Evolutionary conservation across 2,888 invertebrate species (phyloP).

Genomic region (Ligdia adustata): DNA sequence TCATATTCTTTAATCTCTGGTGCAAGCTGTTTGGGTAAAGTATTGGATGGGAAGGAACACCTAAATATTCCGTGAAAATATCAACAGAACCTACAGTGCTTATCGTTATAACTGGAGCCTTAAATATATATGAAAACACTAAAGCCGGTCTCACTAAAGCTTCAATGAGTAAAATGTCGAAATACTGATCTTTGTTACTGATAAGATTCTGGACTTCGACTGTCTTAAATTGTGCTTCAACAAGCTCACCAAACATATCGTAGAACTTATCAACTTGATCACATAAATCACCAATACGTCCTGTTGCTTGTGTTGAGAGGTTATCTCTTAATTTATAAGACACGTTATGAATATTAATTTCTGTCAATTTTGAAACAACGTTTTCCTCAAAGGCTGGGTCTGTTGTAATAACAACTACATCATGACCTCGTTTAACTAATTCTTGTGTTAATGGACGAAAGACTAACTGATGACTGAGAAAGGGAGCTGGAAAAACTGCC

Average conservation of each 20-base stretch:
- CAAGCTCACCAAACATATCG: conserved; percentile 8
- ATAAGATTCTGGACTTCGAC: conserved; percentile 41
- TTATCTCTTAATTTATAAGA: not conserved
- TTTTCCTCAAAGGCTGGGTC: conserved; percentile 43
- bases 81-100: conserved; percentile 45
- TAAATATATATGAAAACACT: conserved; percentile 40
- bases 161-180: conserved; percentile 51
- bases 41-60: conserved; percentile 35
- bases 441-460: conserved; percentile 62
- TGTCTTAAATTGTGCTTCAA: conserved; percentile 38
- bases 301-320: not conserved
- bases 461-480: conserved; percentile 73
- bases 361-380: not conserved
- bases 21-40: conserved; percentile 24
- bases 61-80: conserved; percentile 29
- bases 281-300: not conserved
- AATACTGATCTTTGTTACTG: conserved; percentile 34
- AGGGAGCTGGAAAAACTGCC: conserved; percentile 58
- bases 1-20: conserved; percentile 8
- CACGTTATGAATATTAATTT: conserved; percentile 1
- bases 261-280: not conserved
- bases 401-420: conserved; percentile 66
- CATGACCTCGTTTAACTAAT: conserved; percentile 68
- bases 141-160: conserved; percentile 36
- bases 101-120: conserved; percentile 47